Evolutionary conservation across 64 coral and sea anemone genomes (phyloP).

Genomic region (Anthopleura sola): DNA sequence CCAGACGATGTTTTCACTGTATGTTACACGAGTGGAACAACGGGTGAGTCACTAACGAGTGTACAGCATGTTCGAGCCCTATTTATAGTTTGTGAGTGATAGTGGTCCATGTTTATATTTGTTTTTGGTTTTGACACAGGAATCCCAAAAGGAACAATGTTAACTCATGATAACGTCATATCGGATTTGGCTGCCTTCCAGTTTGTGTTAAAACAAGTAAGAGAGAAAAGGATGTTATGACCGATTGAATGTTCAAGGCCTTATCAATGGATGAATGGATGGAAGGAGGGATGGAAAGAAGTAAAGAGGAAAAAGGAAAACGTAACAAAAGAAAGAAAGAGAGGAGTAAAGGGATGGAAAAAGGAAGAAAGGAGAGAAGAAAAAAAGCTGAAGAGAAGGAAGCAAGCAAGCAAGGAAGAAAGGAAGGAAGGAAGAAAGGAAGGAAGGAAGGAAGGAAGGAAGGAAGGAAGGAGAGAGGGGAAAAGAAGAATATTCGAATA

Average conservation of each 20-base stretch:
- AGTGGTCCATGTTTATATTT: no score
- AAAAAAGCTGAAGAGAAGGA: not conserved
- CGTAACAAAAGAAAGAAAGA: not conserved
- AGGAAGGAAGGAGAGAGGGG: not conserved
- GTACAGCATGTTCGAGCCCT: no score
- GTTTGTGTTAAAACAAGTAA: conserved; percentile 5
- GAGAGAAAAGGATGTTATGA: no score
- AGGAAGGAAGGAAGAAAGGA: not conserved
- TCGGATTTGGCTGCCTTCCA: conserved; percentile 46
- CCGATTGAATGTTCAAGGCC: no score
- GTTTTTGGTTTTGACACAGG: conserved; percentile 44
- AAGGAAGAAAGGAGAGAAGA: not conserved
- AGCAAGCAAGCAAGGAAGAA: not conserved
- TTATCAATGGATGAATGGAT: not conserved
- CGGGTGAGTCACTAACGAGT: conserved; percentile 42
- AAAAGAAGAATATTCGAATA: not conserved
- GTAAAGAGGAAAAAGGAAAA: no score
- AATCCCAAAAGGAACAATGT: conserved; percentile 82
- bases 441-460: not conserved
- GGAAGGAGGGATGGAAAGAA: no score
- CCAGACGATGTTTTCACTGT: conserved; percentile 71
- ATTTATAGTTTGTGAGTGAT: no score
- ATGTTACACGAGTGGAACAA: conserved; percentile 93
- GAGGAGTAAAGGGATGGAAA: not conserved
- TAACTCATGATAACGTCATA: conserved; percentile 81